Base-by-base conservation (phyloP, 2,797 vertebrate genomes). In the Cyprinodon diabolis region DNA sequence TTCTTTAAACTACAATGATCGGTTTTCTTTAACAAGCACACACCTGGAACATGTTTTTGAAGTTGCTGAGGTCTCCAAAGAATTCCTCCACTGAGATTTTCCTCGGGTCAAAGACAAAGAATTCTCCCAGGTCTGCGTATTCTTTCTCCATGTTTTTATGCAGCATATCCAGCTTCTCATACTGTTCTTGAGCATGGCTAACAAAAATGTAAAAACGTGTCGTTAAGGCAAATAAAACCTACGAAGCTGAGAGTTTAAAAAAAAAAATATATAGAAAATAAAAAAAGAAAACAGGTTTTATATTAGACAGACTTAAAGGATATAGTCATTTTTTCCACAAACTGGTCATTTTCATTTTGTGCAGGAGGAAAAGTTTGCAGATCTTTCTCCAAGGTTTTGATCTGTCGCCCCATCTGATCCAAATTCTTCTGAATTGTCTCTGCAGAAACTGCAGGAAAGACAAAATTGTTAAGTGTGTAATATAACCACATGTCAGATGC, bases 11-110 rank as follows among this genome's bases (percentile, higher is more conserved):
- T 21, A 62, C 21, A 63, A 21, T 9, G 6, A n/a, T 8, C 17
- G 1, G 54, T 6, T 62, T 60, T 62, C 10, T 65, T 14, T 21
- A 23, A 73, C n/a, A 55, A 55, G 37, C 57, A 87, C 89, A 15
- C 35, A 97, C 96, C 95, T 96, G 89, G 89, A 98, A 96, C 95
- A 95, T 97, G 86, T 93, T 96, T 82, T 90, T 96, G 71, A 98
- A 97, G 91, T 91, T 97, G 89, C 94, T 95, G 69, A 97, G 89
- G 75, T 97, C 96, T 0, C 92, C 92, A 57, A 96, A 97, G 83
- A 97, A 93, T 78, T 97, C 96, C 82, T 95, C 96, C 17, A 95
- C 80, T 4, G 94, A 90, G 0, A 95, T 81, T 72, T 97, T 97
- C 74, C 87, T 95, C 1, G 95, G 91, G 86, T 96, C 90, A 83